Evolutionary conservation across 1,140 invertebrate species (phyloP), one percentile per base, ranked within the genome.

Genomic region (Eciton burchellii): DNA sequence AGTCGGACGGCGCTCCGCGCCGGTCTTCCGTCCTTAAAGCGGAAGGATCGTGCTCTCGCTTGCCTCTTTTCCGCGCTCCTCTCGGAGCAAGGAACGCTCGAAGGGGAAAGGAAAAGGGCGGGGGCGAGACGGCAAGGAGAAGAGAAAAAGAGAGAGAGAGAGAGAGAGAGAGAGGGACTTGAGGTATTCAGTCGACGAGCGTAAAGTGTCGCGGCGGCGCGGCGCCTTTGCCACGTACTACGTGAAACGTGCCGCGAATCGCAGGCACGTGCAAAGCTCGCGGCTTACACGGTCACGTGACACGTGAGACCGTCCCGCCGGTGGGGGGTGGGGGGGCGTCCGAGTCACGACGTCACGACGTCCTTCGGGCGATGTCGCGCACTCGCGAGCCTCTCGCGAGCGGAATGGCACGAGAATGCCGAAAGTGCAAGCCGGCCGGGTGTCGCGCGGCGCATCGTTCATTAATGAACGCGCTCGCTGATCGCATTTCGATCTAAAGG

Each of bases 171-270:
- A 21, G 74, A 45, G 54, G 54, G 54, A 71, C 59, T 87, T 88
- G 71, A 88, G 79, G 79, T 82, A 87, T 87, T 82, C 83, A 65
- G 71, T 77, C 65, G 74, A 49, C 65, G 66, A 81, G 85, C 59
- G 76, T 82, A 84, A 84, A 84, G 82, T 57, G 62, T 62, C 70
- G 68, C 21, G 5, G 21, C 29, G 16, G 6, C 59, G 14, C 54
- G 43, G 76, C 52, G 66, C 63, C 45, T 81, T 73, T 59, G 54
- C 72, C 68, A 81, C 84, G 70, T 81, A 84, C 4, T 81, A 60
- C 83, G 72, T 86, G 77, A 81, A 88, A 70, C 70, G 59, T 73
- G 59, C 56, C 41, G 41, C 35, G 6, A 6, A 35, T 35, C 35
- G 6, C 35, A 2, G 35, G 35, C 81, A 83, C 74, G 41, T 63